Evolutionary conservation across 2,113 vertebrate genomes (phyloP), one percentile per base, ranked within the genome.

Genomic region (Xenopus borealis): DNA sequence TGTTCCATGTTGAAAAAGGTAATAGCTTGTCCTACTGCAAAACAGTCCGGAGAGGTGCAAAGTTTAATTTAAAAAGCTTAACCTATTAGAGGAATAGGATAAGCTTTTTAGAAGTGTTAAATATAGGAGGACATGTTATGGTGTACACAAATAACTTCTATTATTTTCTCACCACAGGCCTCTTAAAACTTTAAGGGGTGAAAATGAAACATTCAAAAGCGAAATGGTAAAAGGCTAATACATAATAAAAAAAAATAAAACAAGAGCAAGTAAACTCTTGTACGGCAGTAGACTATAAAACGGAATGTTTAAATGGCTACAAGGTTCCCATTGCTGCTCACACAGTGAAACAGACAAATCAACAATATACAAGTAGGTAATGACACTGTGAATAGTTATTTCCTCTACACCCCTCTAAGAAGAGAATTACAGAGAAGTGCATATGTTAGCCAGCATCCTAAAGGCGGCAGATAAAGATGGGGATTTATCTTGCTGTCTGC

Each of bases 401-500:
- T 50, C 7, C 12, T 33, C 17, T 57, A 40, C 45, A 33, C 68
- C 40, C 64, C 65, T 80, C 68, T 72, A 7, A 50, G 52, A 65
- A 74, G 47, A 16, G 10, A 19, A 75, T 78, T 69, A 70, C 55
- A 62, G 47, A 76, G 46, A 45, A 73, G 57, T 44, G 17, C 66
- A 27, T 0, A 33, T 0, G 0, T 30, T 55, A 72, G 79, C 77
- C 75, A 64, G 64, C 59, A 30, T 81, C 79, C 66, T 62, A 71
- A 82, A 81, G 81, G 23, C 0, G 2, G 7, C 12, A 83, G 79
- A n/a, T 66, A 40, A 80, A 72, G 45, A 79, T 9, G 65, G 72
- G 80, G 73, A 78, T 81, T 83, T 80, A 74, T 84, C 80, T 80
- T 81, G 62, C 77, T 67, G 72, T 81, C 75, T 82, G 74, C 82